Evolutionary conservation across 2,113 vertebrate species (phyloP).

Genomic region (Axis porcinus): DNA sequence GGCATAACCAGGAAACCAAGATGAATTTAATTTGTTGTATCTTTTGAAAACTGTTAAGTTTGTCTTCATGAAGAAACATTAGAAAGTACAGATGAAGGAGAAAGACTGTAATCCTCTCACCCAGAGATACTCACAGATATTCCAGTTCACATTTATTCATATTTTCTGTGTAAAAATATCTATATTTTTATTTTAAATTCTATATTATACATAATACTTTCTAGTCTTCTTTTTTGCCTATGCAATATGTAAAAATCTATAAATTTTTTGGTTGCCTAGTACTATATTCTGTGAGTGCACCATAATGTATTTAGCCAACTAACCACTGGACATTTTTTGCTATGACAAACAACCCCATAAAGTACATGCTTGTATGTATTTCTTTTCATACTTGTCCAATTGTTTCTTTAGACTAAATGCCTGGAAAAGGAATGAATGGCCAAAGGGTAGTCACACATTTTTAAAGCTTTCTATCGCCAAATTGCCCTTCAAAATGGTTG

Average conservation of each 20-base stretch:
- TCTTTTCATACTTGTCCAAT: neutral
- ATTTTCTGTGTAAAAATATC: neutral
- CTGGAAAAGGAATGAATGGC: neutral
- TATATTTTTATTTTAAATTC: neutral
- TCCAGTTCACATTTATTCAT: conserved; percentile 21
- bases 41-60: neutral
- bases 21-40: neutral
- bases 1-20: neutral
- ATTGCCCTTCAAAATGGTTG: neutral
- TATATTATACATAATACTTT: conserved; percentile 2
- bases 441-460: conserved; percentile 13
- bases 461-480: conserved; percentile 10
- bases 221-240: neutral
- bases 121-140: neutral
- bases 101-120: neutral
- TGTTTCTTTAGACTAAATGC: conserved; percentile 13
- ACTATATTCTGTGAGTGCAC: neutral
- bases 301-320: neutral
- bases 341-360: neutral
- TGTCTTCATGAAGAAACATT: neutral
- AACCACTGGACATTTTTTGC: neutral
- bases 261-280: neutral
- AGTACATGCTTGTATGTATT: neutral
- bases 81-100: neutral
- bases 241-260: neutral